Evolutionary conservation across 2,797 vertebrate genomes (phyloP).

Genomic region (Petrocephalus schoutedeni): DNA sequence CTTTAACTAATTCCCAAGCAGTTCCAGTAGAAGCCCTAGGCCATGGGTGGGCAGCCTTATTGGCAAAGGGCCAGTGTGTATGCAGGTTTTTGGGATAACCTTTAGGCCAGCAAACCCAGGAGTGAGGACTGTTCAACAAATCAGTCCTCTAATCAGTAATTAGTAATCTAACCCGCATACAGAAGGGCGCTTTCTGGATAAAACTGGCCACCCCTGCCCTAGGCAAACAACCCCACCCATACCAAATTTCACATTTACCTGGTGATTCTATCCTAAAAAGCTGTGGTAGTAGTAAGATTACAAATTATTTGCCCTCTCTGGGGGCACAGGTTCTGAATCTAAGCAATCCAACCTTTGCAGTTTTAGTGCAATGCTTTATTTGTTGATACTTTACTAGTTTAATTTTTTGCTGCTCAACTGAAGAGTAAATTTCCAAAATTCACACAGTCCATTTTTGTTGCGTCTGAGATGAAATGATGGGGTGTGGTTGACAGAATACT

Average conservation of each 20-base stretch:
- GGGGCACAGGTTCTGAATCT: background rate
- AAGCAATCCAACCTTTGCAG: background rate
- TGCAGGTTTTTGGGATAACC: background rate
- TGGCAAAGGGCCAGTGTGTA: background rate
- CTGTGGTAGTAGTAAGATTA: background rate
- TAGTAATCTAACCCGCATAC: background rate
- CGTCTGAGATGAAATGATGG: too few species aligned
- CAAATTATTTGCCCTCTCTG: background rate
- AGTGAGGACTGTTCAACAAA: background rate
- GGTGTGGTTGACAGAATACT: too few species aligned
- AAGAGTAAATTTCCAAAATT: too few species aligned
- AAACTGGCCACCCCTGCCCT: background rate
- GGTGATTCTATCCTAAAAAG: background rate
- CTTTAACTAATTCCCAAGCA: background rate
- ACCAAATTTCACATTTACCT: background rate
- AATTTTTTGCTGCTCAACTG: too few species aligned
- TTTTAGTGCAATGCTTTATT: background rate
- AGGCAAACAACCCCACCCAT: background rate
- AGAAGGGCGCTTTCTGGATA: background rate
- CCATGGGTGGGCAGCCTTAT: background rate
- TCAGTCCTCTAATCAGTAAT: background rate
- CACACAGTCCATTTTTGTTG: too few species aligned
- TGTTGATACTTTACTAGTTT: background rate
- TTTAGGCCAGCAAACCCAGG: background rate
- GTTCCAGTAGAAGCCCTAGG: background rate